These are phyloP conservation scores for Hydrochoerus hydrochaeris DNA, from an alignment of 2,113 vertebrate genomes.

Conservation along the genomic window DNA sequence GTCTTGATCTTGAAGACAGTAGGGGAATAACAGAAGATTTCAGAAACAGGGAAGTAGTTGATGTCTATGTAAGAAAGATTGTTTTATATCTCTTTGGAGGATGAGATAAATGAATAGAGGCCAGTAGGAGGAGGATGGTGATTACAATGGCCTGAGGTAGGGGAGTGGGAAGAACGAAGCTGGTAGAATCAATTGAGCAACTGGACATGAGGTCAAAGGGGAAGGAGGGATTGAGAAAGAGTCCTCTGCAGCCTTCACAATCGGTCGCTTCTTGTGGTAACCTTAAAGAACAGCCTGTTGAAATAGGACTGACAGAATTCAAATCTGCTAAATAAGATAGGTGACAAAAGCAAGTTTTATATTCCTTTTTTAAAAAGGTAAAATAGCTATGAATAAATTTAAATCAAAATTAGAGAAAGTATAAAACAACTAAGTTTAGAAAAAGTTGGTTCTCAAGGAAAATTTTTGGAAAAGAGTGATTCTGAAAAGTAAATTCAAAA, in stretches of 20 bases:
- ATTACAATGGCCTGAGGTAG: background rate
- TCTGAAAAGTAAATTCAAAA: slow-evolving; percentile 29
- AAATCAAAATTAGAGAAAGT: background rate
- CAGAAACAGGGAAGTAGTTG: background rate
- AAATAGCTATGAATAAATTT: background rate
- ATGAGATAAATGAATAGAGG: background rate
- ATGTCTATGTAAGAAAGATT: background rate
- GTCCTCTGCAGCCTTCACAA: background rate
- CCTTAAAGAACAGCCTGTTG: background rate
- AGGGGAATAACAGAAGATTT: background rate
- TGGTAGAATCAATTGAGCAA: background rate
- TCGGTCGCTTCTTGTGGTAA: background rate
- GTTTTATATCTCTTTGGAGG: background rate
- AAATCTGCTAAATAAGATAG: background rate
- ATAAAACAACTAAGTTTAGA: slow-evolving; percentile 21
- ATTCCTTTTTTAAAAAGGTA: background rate
- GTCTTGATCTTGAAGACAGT: background rate
- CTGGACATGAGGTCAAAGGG: background rate
- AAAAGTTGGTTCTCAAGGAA: slow-evolving; percentile 15
- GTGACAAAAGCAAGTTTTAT: background rate
- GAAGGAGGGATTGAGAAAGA: background rate
- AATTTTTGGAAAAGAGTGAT: slow-evolving; percentile 2
- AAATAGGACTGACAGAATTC: background rate
- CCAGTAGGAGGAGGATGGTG: background rate
- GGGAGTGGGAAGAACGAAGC: background rate